phyloP scores from a whole-genome alignment of 2,888 invertebrate genomes.

The Himalopsyche kuldschensis region DNA sequence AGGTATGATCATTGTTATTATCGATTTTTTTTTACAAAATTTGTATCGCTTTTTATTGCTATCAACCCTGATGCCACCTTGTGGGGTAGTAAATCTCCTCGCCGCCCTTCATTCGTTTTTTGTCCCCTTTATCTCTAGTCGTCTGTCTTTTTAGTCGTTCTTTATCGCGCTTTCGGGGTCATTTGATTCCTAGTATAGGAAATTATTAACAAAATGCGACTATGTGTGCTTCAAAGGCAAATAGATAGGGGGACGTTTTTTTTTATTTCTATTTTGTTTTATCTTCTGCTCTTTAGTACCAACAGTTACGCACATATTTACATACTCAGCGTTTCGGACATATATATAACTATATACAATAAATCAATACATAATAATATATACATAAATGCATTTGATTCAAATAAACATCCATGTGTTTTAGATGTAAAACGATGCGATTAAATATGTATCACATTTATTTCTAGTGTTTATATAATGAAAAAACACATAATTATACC shows the following conservation, averaged over 20 bases:
- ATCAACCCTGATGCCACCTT: conserved; percentile 35
- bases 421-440: too few species aligned
- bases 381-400: too few species aligned
- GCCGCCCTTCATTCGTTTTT: conserved; percentile 47
- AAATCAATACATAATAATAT: too few species aligned
- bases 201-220: conserved; percentile 39
- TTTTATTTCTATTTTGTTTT: neutral
- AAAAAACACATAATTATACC: too few species aligned
- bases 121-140: conserved; percentile 40
- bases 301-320: neutral
- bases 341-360: too few species aligned
- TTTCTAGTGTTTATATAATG: too few species aligned
- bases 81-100: conserved; percentile 47
- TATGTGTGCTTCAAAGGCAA: neutral
- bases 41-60: neutral
- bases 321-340: neutral
- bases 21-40: too few species aligned
- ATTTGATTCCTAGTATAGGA: conserved; percentile 38
- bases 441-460: too few species aligned
- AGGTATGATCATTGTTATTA: too few species aligned
- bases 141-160: conserved; percentile 36
- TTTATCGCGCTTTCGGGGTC: conserved; percentile 39
- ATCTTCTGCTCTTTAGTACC: neutral
- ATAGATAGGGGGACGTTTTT: neutral
- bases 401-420: too few species aligned